Evolutionary conservation across 2,113 vertebrate genomes (phyloP).

Genomic region (Laterallus jamaicensis): DNA sequence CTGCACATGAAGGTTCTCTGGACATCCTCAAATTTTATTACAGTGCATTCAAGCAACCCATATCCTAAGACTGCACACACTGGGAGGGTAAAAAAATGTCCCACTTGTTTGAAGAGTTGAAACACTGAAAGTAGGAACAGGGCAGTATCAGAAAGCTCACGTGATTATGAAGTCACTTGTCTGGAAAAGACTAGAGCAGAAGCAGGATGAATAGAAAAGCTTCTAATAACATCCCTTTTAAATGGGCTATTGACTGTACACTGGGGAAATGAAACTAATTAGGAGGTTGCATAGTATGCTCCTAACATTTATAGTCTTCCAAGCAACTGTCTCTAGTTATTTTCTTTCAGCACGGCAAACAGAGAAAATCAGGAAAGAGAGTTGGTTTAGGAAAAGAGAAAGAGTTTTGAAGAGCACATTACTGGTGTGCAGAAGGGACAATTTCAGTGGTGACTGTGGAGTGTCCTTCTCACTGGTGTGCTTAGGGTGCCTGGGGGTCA

Average conservation of each 20-base stretch:
- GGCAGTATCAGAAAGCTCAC: neutral
- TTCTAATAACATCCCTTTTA: neutral
- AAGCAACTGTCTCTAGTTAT: neutral
- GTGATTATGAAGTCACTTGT: neutral
- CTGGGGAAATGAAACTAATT: neutral
- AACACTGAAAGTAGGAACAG: neutral
- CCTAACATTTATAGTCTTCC: neutral
- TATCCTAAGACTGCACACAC: neutral
- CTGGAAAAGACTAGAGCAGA: neutral
- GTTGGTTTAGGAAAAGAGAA: neutral
- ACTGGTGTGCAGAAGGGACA: neutral
- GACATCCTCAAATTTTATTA: neutral
- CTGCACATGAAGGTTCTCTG: neutral
- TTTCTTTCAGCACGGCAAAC: neutral
- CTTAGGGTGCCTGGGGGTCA: neutral
- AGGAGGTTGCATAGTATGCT: neutral
- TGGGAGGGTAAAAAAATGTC: neutral
- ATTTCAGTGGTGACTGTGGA: neutral
- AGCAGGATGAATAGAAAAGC: neutral
- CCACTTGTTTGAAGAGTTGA: neutral
- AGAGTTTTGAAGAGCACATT: neutral
- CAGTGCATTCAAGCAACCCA: neutral
- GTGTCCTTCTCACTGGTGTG: accelerated
- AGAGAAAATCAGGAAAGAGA: neutral
- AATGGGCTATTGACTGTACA: neutral